Evolutionary conservation across 2,113 vertebrate species (phyloP).

Genomic region (Oophaga pumilio): DNA sequence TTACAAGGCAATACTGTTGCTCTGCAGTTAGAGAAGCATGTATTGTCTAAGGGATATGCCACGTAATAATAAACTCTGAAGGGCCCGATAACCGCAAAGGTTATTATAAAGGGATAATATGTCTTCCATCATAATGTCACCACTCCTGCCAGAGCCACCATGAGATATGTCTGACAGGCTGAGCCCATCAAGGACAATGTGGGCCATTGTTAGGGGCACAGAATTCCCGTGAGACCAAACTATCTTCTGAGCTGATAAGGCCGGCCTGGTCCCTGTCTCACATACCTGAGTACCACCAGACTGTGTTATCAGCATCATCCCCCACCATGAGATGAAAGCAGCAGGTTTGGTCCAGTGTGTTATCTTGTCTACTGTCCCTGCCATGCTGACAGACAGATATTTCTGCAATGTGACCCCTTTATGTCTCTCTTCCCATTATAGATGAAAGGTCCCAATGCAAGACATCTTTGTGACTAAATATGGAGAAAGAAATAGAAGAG

Average conservation of each 20-base stretch:
- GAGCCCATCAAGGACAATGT: slow-evolving; percentile 1
- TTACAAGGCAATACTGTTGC: neutral
- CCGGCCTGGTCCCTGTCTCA: neutral
- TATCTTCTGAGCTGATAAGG: slow-evolving; percentile 25
- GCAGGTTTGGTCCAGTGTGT: neutral
- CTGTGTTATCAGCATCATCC: slow-evolving; percentile 5
- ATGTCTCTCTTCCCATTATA: neutral
- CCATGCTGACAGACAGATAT: slow-evolving; percentile 42
- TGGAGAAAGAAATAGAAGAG: neutral
- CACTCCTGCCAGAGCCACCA: neutral
- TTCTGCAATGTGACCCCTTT: slow-evolving; percentile 30
- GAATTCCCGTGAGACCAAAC: slow-evolving; percentile 42
- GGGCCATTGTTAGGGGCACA: slow-evolving; percentile 25
- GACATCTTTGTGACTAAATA: neutral
- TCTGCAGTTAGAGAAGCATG: neutral
- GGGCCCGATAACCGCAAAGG: neutral
- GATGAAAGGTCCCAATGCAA: neutral
- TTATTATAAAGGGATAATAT: neutral
- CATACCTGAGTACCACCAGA: slow-evolving; percentile 38
- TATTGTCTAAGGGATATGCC: neutral
- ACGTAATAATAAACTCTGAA: neutral
- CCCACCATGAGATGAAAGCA: slow-evolving; percentile 28
- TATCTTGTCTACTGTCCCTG: slow-evolving; percentile 15
- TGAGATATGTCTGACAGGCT: neutral
- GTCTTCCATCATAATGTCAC: slow-evolving; percentile 15